Evolutionary conservation across 92 coral and sea anemone genomes (phyloP), one percentile per base, ranked within the genome.

Genomic region (Montipora capitata): DNA sequence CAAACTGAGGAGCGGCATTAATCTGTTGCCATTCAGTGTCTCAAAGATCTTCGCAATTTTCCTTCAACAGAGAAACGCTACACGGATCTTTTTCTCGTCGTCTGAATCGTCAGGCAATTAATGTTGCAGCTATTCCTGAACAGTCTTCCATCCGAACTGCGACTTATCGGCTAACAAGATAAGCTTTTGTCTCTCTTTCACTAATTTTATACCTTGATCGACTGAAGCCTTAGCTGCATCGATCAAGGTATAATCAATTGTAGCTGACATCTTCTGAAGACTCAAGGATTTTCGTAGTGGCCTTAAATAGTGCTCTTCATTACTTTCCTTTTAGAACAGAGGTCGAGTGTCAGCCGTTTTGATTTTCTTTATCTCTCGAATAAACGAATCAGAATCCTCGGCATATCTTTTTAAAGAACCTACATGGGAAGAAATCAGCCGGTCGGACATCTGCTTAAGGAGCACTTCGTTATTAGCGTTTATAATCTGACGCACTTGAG

Each of bases 161-260:
- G 78, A 54, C 56, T 82, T 69, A 15, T 69, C 78, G 7, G 87
- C 87, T 14, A 82, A 78, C 66, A 82, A 10, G 54, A 82, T 54
- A 70, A 69, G 79, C 65, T 82, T 82, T 15, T 82, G 68, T 52
- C 82, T 84, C 58, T 84, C 76, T 75, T 84, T 75, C 12, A 40
- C 78, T 43, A 84, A 11, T 20, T 16, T 13, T 7, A 84, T 84
- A 74, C 82, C 76, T 84, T 84, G 65, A 39, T 63, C 76, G 2
- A 61, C 44, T 16, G 82, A 41, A 3, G 78, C 6, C 75, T 84
- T 74, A 2, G 76, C 88, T 4, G 76, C 82, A 38, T 52, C 74
- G 6, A 84, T 7, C 9, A 63, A 45, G 65, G 7, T 44, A 38
- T 58, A 39, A 7, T 74, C 73, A 58, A 9, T 74, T 84, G 49